Conservation (phyloP, 2,888 invertebrate genomes). For the Spisula solida region DNA sequence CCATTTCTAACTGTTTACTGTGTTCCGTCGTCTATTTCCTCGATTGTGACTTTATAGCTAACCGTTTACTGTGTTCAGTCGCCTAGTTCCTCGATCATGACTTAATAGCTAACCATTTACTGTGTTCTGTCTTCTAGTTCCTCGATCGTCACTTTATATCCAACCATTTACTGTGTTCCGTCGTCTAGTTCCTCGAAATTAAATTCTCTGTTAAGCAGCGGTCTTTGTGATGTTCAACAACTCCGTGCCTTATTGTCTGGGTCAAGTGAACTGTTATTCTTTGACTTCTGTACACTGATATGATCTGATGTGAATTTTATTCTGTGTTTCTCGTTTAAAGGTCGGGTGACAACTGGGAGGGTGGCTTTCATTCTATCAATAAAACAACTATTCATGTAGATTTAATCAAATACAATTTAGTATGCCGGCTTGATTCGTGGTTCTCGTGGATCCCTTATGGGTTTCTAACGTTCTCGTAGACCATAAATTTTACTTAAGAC, state of each 20-base stretch:
- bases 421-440: neutral
- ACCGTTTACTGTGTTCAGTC: too few species aligned
- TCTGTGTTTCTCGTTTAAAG: neutral
- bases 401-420: neutral
- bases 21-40: neutral
- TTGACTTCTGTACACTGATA: neutral
- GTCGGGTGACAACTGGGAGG: neutral
- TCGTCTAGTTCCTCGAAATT: neutral
- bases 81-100: too few species aligned
- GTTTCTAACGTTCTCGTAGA: neutral
- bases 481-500: neutral
- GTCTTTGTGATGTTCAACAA: neutral
- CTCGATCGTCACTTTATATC: too few species aligned
- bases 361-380: too few species aligned
- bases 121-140: too few species aligned
- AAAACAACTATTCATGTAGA: too few species aligned
- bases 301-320: conserved; percentile 5
- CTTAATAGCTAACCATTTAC: too few species aligned
- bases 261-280: neutral
- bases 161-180: neutral
- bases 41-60: too few species aligned
- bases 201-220: neutral
- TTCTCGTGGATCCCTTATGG: neutral
- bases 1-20: too few species aligned
- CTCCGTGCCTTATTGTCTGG: neutral